Percentiles rank a stretch among this genome's conserved stretches.
Conservation (phyloP, 1,140 invertebrate species). For the Panagrolaimus sp. region DNA sequence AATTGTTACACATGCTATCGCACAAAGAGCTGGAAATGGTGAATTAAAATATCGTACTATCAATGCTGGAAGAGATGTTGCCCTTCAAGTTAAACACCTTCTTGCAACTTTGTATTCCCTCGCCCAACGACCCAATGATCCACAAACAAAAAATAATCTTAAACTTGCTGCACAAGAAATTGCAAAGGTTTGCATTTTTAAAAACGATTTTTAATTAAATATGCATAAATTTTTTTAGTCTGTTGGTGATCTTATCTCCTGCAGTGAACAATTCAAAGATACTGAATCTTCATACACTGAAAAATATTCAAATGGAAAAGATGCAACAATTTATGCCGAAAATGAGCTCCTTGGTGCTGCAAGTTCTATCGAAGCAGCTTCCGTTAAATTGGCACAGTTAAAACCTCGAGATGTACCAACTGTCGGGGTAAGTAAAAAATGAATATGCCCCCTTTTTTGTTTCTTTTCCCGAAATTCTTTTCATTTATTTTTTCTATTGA, state of each 20-base stretch:
- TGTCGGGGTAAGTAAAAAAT: slow-evolving; percentile 46
- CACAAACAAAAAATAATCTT: slow-evolving; percentile 31
- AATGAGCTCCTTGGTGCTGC: slow-evolving; percentile 95
- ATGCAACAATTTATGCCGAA: slow-evolving; percentile 78
- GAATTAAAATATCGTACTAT: slow-evolving; percentile 74
- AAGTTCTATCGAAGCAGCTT: slow-evolving; percentile 92
- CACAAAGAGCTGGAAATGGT: slow-evolving; percentile 73
- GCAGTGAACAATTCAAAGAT: slow-evolving; percentile 6
- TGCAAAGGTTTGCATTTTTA: slow-evolving; percentile 28
- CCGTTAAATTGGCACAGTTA: slow-evolving; percentile 83
- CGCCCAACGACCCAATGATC: slow-evolving; percentile 58
- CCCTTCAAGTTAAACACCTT: slow-evolving; percentile 71
- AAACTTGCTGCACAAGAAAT: slow-evolving; percentile 40
- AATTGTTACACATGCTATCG: slow-evolving; percentile 71
- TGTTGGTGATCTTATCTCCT: slow-evolving; percentile 26
- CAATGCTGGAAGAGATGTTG: slow-evolving; percentile 74
- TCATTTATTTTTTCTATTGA: no score
- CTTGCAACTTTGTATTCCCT: slow-evolving; percentile 75
- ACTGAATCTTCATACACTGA: neutral
- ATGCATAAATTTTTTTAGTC: slow-evolving; percentile 12
- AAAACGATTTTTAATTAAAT: neutral
- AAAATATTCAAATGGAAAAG: slow-evolving; percentile 71
- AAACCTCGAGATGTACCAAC: slow-evolving; percentile 66
- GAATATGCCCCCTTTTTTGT: no score
- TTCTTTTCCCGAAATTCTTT: neutral